Percentiles rank a stretch among this genome's conserved stretches.
Evolutionary conservation across 2,888 invertebrate species (phyloP).

Genomic region (Gasteruption jaculator): DNA sequence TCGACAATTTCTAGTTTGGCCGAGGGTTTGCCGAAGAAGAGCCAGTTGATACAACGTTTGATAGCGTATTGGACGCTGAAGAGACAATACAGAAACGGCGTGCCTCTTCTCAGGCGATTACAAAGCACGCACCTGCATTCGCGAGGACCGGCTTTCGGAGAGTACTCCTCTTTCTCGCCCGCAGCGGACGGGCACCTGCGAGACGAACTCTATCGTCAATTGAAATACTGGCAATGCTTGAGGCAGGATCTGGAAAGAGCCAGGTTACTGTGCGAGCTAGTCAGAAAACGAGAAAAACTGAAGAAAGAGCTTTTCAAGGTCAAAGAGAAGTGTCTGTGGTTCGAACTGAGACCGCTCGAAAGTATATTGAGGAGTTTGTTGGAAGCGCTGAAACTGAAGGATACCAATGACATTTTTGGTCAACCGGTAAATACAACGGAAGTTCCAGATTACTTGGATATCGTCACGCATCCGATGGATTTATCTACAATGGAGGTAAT

Average conservation of each 20-base stretch:
- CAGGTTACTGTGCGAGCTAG: constrained; percentile 84
- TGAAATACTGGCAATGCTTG: constrained; percentile 91
- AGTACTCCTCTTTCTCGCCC: constrained; percentile 37
- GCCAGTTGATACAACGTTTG: constrained; percentile 81
- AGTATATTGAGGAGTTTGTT: constrained; percentile 74
- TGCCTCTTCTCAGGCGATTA: constrained; percentile 82
- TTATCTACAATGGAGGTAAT: constrained; percentile 75
- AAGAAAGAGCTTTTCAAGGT: constrained; percentile 81
- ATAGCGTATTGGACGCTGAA: constrained; percentile 98
- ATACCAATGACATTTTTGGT: constrained; percentile 82
- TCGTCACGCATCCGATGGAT: constrained; percentile 85
- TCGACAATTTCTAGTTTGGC: constrained; percentile 33
- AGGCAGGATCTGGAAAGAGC: constrained; percentile 93
- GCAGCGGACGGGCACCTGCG: constrained; percentile 45
- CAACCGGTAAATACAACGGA: constrained; percentile 88
- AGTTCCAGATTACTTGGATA: constrained; percentile 86
- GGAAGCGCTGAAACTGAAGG: constrained; percentile 72
- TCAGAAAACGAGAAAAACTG: constrained; percentile 91
- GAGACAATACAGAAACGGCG: constrained; percentile 90
- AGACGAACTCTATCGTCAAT: constrained; percentile 74
- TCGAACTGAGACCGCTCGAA: constrained; percentile 77
- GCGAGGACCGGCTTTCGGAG: constrained; percentile 39
- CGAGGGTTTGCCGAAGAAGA: constrained; percentile 64
- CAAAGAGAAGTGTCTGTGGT: constrained; percentile 74
- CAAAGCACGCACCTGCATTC: constrained; percentile 59